A percentile compares a stretch with the other conserved stretches of the same genome.
These are phyloP conservation scores for Osmerus eperlanus DNA, from an alignment of 2,113 vertebrate species.

Conservation along the genomic window DNA sequence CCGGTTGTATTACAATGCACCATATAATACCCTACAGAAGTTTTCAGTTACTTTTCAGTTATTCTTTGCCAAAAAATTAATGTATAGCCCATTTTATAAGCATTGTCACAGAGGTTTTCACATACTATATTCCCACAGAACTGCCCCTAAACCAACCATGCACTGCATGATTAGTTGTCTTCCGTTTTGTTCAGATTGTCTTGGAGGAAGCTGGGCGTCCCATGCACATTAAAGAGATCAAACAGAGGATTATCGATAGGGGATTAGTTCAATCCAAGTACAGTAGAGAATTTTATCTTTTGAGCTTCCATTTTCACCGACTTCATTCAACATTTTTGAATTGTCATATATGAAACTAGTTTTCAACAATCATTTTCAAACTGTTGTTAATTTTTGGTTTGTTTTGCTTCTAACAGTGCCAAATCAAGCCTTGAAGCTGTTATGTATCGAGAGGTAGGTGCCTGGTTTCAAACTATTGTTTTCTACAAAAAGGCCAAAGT, in stretches of 20 bases:
- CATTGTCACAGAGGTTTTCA: no score
- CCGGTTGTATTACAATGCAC: background rate
- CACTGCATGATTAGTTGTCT: background rate
- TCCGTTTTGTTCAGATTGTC: conserved; percentile 64
- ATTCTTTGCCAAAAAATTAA: no score
- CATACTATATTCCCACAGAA: no score
- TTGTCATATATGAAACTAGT: background rate
- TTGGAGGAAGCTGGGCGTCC: conserved; percentile 76
- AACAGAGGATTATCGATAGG: conserved; percentile 76
- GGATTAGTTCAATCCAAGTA: conserved; percentile 81
- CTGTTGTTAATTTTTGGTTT: background rate
- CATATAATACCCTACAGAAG: no score
- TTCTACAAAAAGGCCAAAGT: conserved; percentile 20
- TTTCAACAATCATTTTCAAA: background rate
- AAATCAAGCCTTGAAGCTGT: conserved; percentile 80
- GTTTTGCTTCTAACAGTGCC: conserved; percentile 60
- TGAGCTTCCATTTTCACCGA: background rate
- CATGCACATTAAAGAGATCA: conserved; percentile 82
- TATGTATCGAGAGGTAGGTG: conserved; percentile 79
- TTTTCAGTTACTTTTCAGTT: no score
- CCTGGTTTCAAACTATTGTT: conserved; percentile 19
- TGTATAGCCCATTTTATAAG: no score
- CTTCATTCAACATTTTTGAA: no score
- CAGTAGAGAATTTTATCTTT: conserved; percentile 2
- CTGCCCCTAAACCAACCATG: no score